Percentiles rank a stretch among this genome's conserved stretches.
These are phyloP conservation scores for Coenobita brevimanus DNA, from an alignment of 1,140 invertebrate species.

Conservation along the genomic window DNA sequence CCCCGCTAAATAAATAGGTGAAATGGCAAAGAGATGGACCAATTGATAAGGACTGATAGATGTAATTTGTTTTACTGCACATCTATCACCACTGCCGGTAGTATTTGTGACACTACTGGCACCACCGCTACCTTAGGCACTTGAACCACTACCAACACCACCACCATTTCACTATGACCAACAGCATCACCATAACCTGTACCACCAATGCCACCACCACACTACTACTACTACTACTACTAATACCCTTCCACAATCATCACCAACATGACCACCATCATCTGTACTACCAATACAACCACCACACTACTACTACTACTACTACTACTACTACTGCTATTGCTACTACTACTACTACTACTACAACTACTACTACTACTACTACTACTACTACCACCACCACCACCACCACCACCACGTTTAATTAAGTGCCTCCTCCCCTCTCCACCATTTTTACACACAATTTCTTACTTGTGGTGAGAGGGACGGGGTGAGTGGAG, in stretches of 20 bases:
- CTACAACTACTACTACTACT: background rate
- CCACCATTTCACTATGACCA: background rate
- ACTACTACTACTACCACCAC: conserved; percentile 6
- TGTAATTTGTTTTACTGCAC: no score
- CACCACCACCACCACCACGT: conserved; percentile 1
- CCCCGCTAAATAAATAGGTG: no score
- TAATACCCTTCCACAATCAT: background rate
- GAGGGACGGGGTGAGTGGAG: no score
- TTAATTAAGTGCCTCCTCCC: conserved; percentile 6
- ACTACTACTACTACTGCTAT: no score
- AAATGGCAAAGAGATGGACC: no score
- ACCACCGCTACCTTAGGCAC: background rate
- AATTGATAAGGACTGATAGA: no score
- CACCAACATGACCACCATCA: background rate
- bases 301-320: no score
- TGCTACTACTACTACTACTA: background rate
- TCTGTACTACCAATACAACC: no score
- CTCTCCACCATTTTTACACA: no score
- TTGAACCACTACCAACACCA: conserved; percentile 1
- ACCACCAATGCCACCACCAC: background rate
- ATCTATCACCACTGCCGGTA: background rate
- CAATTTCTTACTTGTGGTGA: no score
- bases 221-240: background rate
- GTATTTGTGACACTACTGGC: background rate
- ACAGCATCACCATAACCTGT: background rate